Conservation (phyloP, 1,140 invertebrate species). For the Parapsyche elsis region DNA sequence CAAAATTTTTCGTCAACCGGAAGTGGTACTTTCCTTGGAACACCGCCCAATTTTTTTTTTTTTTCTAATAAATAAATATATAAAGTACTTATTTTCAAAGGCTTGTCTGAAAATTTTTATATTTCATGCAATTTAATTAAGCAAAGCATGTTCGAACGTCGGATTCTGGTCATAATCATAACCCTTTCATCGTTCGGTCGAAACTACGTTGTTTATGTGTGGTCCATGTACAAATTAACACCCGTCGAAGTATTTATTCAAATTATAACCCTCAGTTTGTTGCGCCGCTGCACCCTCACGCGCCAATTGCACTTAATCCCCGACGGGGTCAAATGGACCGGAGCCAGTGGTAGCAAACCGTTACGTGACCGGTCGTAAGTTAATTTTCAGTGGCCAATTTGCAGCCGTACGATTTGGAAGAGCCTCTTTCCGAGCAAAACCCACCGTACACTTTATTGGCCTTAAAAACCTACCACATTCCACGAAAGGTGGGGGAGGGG, state of each 20-base stretch:
- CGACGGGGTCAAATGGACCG: not conserved
- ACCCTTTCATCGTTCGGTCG: too few relatives aligned
- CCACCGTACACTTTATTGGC: slow-evolving; percentile 34
- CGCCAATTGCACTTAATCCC: not conserved
- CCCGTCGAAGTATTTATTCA: not conserved
- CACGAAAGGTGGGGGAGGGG: not conserved
- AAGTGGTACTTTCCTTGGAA: too few relatives aligned
- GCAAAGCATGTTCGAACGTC: too few relatives aligned
- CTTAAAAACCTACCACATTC: slow-evolving; percentile 28
- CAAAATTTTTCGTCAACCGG: too few relatives aligned
- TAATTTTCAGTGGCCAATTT: slow-evolving; percentile 28
- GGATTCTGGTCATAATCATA: too few relatives aligned
- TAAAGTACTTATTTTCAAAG: too few relatives aligned
- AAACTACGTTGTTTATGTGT: too few relatives aligned
- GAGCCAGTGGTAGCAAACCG: slow-evolving; percentile 37
- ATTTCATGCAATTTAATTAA: too few relatives aligned
- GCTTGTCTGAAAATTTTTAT: too few relatives aligned
- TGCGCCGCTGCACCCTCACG: not conserved
- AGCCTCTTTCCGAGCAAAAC: not conserved
- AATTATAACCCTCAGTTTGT: not conserved
- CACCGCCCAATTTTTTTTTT: too few relatives aligned
- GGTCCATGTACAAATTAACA: not conserved
- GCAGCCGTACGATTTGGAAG: not conserved
- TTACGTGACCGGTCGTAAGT: slow-evolving; percentile 45
- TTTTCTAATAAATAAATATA: too few relatives aligned